Conservation (phyloP, 2,797 vertebrate genomes). For the Mallotus villosus region DNA sequence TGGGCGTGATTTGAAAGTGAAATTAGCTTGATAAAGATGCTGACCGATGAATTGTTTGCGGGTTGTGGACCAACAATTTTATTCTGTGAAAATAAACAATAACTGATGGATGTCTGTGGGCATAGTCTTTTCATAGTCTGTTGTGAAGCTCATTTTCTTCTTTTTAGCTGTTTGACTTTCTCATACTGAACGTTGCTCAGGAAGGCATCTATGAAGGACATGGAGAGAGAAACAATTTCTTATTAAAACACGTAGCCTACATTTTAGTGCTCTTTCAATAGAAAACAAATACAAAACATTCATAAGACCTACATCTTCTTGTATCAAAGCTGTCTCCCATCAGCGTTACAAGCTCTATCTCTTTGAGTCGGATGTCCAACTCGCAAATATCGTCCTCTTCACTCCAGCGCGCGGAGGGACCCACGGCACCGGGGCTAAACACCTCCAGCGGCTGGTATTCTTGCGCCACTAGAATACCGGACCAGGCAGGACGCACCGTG, state of each 20-base stretch:
- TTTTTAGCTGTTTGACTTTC: conserved; percentile 50
- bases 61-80: neutral
- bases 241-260: neutral
- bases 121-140: conserved; percentile 40
- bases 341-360: conserved; percentile 42
- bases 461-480: no score
- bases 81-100: conserved; percentile 22
- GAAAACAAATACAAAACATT: conserved; percentile 54
- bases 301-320: conserved; percentile 34
- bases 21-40: neutral
- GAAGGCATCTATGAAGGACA: conserved; percentile 38
- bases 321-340: conserved; percentile 24
- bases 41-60: neutral
- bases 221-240: neutral
- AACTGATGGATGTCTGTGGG: conserved; percentile 47
- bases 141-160: conserved; percentile 31
- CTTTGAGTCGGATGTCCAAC: conserved; percentile 23
- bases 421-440: no score
- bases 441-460: no score
- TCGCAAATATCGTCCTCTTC: no score
- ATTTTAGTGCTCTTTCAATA: conserved; percentile 42
- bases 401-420: no score
- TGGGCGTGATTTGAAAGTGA: conserved; percentile 18
- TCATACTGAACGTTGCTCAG: conserved; percentile 49
- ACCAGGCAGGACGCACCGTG: no score